Conservation (phyloP, 2,888 invertebrate species). For the Prosapia bicincta region DNA sequence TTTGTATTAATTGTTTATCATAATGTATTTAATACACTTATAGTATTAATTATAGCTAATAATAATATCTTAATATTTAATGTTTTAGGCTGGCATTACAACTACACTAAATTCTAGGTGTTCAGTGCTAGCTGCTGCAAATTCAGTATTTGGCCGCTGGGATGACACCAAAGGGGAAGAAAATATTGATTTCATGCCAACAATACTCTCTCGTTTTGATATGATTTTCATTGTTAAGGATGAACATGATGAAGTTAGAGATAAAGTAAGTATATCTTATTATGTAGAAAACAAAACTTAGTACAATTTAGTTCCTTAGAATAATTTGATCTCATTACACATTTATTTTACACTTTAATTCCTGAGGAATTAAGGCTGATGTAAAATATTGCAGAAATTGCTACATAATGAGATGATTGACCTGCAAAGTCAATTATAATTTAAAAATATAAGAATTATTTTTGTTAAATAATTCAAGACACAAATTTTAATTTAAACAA, state of each 20-base stretch:
- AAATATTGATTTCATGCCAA: constrained; percentile 99
- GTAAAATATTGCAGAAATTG: no score
- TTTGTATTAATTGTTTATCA: neutral
- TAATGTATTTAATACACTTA: neutral
- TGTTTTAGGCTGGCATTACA: constrained; percentile 90
- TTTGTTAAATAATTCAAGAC: no score
- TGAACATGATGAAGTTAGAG: constrained; percentile 83
- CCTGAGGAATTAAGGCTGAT: no score
- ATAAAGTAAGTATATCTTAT: constrained; percentile 70
- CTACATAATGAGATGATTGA: no score
- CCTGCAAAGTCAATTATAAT: no score
- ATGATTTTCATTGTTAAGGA: constrained; percentile 99
- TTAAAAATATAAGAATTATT: neutral
- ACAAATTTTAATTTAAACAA: neutral
- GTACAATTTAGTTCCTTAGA: neutral
- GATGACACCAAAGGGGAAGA: constrained; percentile 97
- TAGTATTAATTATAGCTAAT: no score
- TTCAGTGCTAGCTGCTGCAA: constrained; percentile 98
- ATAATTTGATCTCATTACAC: no score
- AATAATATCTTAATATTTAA: no score
- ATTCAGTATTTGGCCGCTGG: constrained; percentile 98
- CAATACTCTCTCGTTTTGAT: constrained; percentile 98
- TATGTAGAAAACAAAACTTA: no score
- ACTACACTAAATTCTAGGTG: constrained; percentile 98
- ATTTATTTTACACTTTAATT: no score